A percentile compares a stretch with the other conserved stretches of the same genome.
These are phyloP conservation scores for Takifugu bimaculatus DNA, from an alignment of 2,113 vertebrate genomes.

Conservation along the genomic window DNA sequence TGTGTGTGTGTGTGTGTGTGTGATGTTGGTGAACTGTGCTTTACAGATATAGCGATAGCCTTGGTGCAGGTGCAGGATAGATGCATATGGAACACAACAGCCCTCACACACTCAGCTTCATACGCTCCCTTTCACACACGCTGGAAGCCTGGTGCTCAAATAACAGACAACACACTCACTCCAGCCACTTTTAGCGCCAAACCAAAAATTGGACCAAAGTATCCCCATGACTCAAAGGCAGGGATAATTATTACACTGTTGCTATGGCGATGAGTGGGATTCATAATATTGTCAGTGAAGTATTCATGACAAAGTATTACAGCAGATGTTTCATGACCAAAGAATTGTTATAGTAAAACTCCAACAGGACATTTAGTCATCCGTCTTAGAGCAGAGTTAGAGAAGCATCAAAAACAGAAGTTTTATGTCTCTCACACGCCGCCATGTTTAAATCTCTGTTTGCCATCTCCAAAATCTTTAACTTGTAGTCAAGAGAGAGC, in stretches of 20 bases:
- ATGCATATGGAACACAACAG: slow-evolving; percentile 47
- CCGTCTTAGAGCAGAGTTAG: slow-evolving; percentile 6
- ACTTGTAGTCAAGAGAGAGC: too few species aligned
- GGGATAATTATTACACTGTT: slow-evolving; percentile 62
- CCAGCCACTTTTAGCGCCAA: slow-evolving; percentile 49
- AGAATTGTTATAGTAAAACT: slow-evolving; percentile 51
- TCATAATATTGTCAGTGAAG: slow-evolving; percentile 67
- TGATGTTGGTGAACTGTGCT: slow-evolving; percentile 9
- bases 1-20: neutral
- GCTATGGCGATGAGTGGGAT: slow-evolving; percentile 54
- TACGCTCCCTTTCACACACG: neutral
- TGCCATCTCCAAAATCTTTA: too few species aligned
- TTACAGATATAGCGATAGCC: slow-evolving; percentile 25
- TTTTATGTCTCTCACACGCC: too few species aligned
- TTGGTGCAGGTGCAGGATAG: slow-evolving; percentile 54
- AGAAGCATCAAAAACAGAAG: too few species aligned
- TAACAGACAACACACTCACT: slow-evolving; percentile 55
- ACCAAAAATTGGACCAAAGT: slow-evolving; percentile 55
- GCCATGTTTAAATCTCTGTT: too few species aligned
- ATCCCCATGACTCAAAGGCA: slow-evolving; percentile 64
- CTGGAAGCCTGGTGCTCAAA: slow-evolving; percentile 37
- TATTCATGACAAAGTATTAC: slow-evolving; percentile 58
- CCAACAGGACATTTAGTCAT: slow-evolving; percentile 41
- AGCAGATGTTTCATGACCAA: slow-evolving; percentile 57
- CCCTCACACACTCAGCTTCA: slow-evolving; percentile 25